A percentile compares a stretch with the other conserved stretches of the same genome.
Conservation (phyloP, 1,140 invertebrate genomes). For the Olivierus martensii region DNA sequence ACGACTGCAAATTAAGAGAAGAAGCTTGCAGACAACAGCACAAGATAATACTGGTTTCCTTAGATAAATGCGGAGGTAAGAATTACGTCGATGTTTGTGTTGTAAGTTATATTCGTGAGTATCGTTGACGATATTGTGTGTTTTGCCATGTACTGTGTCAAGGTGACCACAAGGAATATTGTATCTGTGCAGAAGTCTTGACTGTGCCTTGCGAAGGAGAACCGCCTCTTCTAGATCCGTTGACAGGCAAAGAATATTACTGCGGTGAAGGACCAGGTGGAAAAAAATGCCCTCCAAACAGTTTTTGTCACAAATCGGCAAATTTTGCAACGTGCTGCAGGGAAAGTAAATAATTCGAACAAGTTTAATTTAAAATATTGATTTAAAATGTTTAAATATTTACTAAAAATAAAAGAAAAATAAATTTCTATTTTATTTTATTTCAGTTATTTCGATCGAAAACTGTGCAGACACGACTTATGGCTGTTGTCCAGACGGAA, state of each 20-base stretch:
- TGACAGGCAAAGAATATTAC: constrained; percentile 58
- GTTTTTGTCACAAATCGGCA: constrained; percentile 67
- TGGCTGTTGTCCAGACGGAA: constrained; percentile 67
- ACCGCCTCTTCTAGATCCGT: constrained; percentile 51
- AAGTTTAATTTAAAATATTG: too few relatives aligned
- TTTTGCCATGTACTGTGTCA: too few relatives aligned
- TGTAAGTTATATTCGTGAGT: too few relatives aligned
- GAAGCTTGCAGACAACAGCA: constrained; percentile 69
- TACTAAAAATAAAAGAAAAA: too few relatives aligned
- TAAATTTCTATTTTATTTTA: not conserved
- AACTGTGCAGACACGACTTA: constrained; percentile 17
- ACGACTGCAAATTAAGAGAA: constrained; percentile 73
- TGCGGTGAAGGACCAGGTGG: constrained; percentile 63
- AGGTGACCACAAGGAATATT: too few relatives aligned
- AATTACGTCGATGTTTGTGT: not conserved
- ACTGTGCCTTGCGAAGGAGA: constrained; percentile 60
- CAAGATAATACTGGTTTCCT: constrained; percentile 38
- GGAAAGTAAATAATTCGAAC: constrained; percentile 49
- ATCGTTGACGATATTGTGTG: too few relatives aligned
- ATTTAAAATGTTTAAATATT: too few relatives aligned
- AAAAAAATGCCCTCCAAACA: constrained; percentile 62
- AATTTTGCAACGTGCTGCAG: constrained; percentile 65
- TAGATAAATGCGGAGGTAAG: constrained; percentile 10
- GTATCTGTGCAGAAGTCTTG: constrained; percentile 28
- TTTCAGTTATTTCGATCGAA: constrained; percentile 22